phyloP scores from a whole-genome alignment of 2,113 vertebrate genomes.

The Eptesicus fuscus region DNA sequence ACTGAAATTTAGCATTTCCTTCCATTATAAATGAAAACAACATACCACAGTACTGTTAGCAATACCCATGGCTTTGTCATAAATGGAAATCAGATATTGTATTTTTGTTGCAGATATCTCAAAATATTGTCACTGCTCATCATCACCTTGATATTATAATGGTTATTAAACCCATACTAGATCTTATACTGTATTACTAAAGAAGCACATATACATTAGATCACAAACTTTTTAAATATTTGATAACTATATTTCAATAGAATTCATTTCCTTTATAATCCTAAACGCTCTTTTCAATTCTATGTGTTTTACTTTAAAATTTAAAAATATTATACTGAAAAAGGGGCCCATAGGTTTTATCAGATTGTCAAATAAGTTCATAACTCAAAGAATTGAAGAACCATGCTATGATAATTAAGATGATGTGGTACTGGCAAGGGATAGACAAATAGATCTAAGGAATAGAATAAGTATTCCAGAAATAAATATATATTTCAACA shows the following conservation, averaged over 20 bases:
- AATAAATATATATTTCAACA: not conserved
- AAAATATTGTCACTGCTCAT: not conserved
- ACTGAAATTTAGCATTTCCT: slow-evolving; percentile 4
- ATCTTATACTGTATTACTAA: not conserved
- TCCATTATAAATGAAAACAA: not conserved
- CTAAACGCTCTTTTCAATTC: not conserved
- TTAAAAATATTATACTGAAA: not conserved
- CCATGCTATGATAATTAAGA: not conserved
- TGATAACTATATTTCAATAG: not conserved
- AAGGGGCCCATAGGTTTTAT: not conserved
- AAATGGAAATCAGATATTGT: not conserved
- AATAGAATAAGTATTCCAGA: not conserved
- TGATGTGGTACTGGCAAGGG: not conserved
- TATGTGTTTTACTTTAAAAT: not conserved
- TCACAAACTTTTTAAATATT: not conserved
- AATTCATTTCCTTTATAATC: not conserved
- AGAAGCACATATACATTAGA: not conserved
- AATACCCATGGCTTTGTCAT: not conserved
- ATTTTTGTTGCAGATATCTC: not conserved
- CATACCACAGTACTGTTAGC: not conserved
- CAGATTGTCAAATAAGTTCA: not conserved
- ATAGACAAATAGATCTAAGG: not conserved
- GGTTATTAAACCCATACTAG: not conserved
- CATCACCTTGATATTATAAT: not conserved
- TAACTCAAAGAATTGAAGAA: not conserved